Evolutionary conservation across 2,113 vertebrate species (phyloP).

Genomic region (Taxidea taxus): DNA sequence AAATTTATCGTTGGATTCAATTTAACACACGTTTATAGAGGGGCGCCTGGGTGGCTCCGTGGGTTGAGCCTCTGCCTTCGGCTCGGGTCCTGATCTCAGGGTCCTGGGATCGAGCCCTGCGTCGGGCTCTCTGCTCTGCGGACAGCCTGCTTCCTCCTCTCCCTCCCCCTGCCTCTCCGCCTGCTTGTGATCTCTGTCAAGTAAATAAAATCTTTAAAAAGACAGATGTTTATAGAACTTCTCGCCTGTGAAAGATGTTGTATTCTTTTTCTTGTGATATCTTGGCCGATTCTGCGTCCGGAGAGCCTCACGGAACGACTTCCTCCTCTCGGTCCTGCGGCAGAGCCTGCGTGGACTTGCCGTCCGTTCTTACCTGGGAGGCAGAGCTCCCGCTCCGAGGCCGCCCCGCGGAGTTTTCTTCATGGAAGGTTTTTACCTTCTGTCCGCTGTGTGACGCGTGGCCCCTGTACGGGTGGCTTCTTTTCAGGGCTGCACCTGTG

Average conservation of each 20-base stretch:
- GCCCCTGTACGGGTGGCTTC: neutral
- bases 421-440: neutral
- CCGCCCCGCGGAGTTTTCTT: no score
- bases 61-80: no score
- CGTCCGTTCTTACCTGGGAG: rapidly evolving
- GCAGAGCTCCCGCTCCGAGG: neutral
- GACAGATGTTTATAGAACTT: neutral
- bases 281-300: neutral
- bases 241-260: neutral
- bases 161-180: no score
- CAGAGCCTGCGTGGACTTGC: neutral
- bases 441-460: neutral
- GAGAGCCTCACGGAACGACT: neutral
- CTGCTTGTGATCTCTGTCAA: no score
- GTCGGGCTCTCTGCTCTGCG: no score
- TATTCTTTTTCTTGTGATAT: neutral
- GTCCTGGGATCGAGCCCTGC: no score
- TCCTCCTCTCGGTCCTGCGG: neutral
- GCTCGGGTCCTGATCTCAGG: no score
- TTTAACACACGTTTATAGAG: neutral
- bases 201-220: no score
- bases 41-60: no score
- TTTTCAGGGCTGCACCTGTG: neutral
- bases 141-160: no score
- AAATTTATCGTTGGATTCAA: neutral